Evolutionary conservation across 2,888 invertebrate species (phyloP).

Genomic region (Ctena decussata): DNA sequence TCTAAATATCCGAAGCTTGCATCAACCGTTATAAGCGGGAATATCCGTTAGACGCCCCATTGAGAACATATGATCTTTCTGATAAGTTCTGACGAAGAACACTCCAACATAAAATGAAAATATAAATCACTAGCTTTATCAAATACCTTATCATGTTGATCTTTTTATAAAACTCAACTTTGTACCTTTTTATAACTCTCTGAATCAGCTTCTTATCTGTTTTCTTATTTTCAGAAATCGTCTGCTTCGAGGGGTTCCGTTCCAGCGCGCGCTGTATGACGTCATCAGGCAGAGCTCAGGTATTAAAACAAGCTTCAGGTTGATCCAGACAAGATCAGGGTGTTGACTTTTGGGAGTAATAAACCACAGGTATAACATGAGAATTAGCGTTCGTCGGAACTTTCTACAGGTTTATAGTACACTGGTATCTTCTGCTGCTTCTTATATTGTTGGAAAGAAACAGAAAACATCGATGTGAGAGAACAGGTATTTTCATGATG

Average conservation of each 20-base stretch:
- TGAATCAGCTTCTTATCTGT: slow-evolving; percentile 36
- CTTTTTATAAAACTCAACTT: slow-evolving; percentile 39
- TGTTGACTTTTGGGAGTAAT: slow-evolving; percentile 53
- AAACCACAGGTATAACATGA: background rate
- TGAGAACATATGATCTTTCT: slow-evolving; percentile 4
- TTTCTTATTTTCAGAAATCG: slow-evolving; percentile 51
- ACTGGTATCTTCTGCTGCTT: background rate
- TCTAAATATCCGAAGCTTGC: background rate
- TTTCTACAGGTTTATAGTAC: background rate
- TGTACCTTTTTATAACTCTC: slow-evolving; percentile 27
- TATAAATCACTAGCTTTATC: slow-evolving; percentile 10
- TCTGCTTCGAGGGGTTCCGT: slow-evolving; percentile 33
- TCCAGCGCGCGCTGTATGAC: slow-evolving; percentile 52
- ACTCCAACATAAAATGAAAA: slow-evolving; percentile 5
- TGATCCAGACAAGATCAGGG: slow-evolving; percentile 57
- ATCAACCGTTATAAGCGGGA: background rate
- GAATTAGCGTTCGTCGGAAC: background rate
- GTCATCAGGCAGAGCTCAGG: slow-evolving; percentile 53
- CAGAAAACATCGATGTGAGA: background rate
- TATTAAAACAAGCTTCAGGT: slow-evolving; percentile 24
- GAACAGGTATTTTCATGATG: background rate
- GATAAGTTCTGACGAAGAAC: background rate
- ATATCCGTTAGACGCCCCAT: background rate
- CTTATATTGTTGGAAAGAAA: background rate
- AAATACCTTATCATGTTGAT: slow-evolving; percentile 32